Evolutionary conservation across 2,797 vertebrate genomes (phyloP).

Genomic region (Aulostomus chinensis): DNA sequence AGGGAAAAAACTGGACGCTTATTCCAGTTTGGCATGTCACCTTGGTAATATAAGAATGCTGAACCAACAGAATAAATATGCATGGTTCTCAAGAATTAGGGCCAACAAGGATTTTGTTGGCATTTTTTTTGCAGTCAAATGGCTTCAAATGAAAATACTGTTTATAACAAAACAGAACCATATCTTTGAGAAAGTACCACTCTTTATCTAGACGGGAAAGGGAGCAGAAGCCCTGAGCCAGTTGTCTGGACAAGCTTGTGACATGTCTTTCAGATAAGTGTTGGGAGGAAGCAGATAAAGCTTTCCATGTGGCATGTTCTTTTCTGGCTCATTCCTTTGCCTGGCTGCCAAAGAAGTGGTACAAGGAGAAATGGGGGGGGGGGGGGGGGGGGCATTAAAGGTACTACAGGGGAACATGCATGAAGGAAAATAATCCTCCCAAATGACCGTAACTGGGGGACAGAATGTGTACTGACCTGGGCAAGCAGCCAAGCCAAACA

Average conservation of each 20-base stretch:
- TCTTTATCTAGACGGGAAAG: too few species aligned
- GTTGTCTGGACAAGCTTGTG: slow-evolving; percentile 13
- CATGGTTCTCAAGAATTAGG: slow-evolving; percentile 30
- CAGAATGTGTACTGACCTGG: slow-evolving; percentile 49
- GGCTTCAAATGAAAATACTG: too few species aligned
- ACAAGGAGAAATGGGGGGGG: slow-evolving; percentile 28
- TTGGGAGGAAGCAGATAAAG: slow-evolving; percentile 56
- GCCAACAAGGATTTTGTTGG: slow-evolving; percentile 24
- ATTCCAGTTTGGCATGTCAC: too few species aligned
- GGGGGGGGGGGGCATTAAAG: slow-evolving; percentile 35
- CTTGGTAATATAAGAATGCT: slow-evolving; percentile 46
- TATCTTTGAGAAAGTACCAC: too few species aligned
- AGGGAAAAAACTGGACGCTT: too few species aligned
- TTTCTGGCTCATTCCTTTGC: slow-evolving; percentile 44
- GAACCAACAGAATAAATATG: slow-evolving; percentile 35
- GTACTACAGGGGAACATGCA: slow-evolving; percentile 44
- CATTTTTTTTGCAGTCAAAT: slow-evolving; percentile 11
- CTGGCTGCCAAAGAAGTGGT: slow-evolving; percentile 50
- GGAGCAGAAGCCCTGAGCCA: too few species aligned
- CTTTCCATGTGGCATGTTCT: slow-evolving; percentile 58
- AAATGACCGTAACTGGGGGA: slow-evolving; percentile 52
- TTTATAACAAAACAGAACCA: too few species aligned
- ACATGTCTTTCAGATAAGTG: slow-evolving; percentile 52
- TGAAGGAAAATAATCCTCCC: slow-evolving; percentile 63
- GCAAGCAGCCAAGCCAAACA: slow-evolving; percentile 64